Percentiles rank a stretch among this genome's conserved stretches.
phyloP scores from a whole-genome alignment of 2,113 vertebrate genomes.

The Bagarius yarrelli region DNA sequence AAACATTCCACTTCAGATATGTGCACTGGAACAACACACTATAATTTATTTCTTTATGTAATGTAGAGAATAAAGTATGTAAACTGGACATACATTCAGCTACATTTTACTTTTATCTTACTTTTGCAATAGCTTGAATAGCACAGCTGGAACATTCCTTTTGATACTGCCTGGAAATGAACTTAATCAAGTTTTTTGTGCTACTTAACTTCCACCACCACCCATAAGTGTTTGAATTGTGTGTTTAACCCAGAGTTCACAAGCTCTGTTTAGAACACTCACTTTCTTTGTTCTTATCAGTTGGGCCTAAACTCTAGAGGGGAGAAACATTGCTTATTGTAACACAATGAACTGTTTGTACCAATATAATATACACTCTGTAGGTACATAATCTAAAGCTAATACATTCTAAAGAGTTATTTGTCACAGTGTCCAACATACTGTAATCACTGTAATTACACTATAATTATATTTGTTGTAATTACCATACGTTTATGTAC shows the following conservation, averaged over 20 bases:
- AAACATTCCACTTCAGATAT: background rate
- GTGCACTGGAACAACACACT: background rate
- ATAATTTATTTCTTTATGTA: background rate
- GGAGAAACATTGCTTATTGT: conserved; percentile 11
- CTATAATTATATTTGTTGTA: too few species aligned
- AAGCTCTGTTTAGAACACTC: background rate
- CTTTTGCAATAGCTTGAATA: background rate
- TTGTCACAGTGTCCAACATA: conserved; percentile 38
- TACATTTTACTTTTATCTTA: too few species aligned
- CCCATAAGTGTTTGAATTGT: background rate
- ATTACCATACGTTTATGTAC: conserved; percentile 64
- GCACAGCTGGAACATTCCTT: background rate
- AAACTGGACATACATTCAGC: background rate
- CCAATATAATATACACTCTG: too few species aligned
- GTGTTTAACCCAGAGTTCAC: conserved; percentile 22
- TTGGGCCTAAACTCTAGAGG: background rate
- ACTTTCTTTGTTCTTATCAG: conserved; percentile 34
- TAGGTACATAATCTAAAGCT: background rate
- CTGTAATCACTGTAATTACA: too few species aligned
- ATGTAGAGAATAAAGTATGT: background rate
- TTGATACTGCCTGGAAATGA: background rate
- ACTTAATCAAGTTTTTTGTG: background rate
- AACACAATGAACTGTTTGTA: conserved; percentile 26
- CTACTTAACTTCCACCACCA: background rate
- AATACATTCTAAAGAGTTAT: background rate